Evolutionary conservation across 92 coral and sea anemone genomes (phyloP), one percentile per base, ranked within the genome.

Genomic region (Metridium senile): DNA sequence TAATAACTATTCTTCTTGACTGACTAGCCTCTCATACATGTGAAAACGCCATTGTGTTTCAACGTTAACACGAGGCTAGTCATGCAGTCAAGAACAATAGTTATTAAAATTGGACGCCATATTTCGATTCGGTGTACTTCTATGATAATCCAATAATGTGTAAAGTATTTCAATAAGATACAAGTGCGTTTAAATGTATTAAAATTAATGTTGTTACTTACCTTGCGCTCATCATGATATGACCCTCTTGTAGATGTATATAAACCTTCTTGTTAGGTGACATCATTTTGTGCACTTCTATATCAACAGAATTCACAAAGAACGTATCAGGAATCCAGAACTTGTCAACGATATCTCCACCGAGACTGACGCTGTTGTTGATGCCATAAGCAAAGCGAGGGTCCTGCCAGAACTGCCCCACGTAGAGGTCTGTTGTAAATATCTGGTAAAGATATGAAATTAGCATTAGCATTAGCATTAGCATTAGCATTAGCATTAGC

Each of bases 271-370:
- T 86, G 79, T 94, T 94, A 6, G 97, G 93, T 32, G 90, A 71
- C 23, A 88, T 84, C 76, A 93, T 87, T 35, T 89, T 87, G 32
- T 92, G 98, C 19, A 94, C 84, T 68, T 78, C 86, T 26, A 97
- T 92, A 70, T 94, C 76, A 28, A 94, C 91, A 9, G 98, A 93
- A 58, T 94, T 94, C 19, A 94, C 93, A 49, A 94, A 88, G 66
- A 94, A 94, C 3, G 97, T 89, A 74, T 94, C 98, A 0, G 98
- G 98, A 20, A 93, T 71, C 98, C 98, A 94, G 76, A 94, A 89
- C 19, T 81, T 69, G 68, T 92, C 92, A 0, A 90, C 93, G 69
- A 76, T 91, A 30, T 84, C 83, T 1, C 97, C 98, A 1, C 98
- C 98, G 29, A 94, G 91, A 25, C 92, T 85, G 25, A 92, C 82